A percentile compares a stretch with the other conserved stretches of the same genome.
These are phyloP conservation scores for Trinorchestia longiramus DNA, from an alignment of 1,140 invertebrate genomes.

Conservation along the genomic window DNA sequence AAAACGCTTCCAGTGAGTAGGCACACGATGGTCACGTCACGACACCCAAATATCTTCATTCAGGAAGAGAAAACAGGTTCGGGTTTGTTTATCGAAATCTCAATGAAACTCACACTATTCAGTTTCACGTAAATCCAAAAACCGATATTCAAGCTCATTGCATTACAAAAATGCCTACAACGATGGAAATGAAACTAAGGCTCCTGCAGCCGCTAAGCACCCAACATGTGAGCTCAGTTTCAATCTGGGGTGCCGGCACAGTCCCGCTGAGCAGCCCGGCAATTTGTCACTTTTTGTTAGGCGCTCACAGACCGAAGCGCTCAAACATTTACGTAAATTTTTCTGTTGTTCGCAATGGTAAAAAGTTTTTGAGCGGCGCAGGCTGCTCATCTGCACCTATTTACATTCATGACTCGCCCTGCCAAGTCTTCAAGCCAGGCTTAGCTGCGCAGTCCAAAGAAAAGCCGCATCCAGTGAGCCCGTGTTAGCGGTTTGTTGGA, in stretches of 20 bases:
- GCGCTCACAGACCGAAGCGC: neutral
- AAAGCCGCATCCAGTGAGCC: neutral
- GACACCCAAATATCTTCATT: too few relatives aligned
- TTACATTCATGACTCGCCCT: neutral
- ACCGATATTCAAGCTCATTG: neutral
- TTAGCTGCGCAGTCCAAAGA: neutral
- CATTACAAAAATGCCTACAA: neutral
- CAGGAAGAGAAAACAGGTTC: neutral
- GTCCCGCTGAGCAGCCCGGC: neutral
- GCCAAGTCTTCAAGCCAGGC: neutral
- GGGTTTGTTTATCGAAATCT: neutral
- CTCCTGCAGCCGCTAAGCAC: neutral
- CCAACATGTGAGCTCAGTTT: neutral
- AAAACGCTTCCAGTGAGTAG: neutral
- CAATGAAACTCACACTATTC: neutral
- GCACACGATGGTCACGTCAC: too few relatives aligned
- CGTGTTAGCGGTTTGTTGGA: neutral
- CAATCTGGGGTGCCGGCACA: neutral
- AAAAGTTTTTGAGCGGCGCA: neutral
- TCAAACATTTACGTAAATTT: neutral
- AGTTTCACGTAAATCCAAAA: neutral
- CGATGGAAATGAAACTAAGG: neutral
- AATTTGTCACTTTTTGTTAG: neutral
- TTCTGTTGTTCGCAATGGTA: neutral
- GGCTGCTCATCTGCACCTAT: constrained; percentile 5